A percentile compares a stretch with the other conserved stretches of the same genome.
phyloP scores from a whole-genome alignment of 1,140 invertebrate species.

The Caenorhabditis briggsae region DNA sequence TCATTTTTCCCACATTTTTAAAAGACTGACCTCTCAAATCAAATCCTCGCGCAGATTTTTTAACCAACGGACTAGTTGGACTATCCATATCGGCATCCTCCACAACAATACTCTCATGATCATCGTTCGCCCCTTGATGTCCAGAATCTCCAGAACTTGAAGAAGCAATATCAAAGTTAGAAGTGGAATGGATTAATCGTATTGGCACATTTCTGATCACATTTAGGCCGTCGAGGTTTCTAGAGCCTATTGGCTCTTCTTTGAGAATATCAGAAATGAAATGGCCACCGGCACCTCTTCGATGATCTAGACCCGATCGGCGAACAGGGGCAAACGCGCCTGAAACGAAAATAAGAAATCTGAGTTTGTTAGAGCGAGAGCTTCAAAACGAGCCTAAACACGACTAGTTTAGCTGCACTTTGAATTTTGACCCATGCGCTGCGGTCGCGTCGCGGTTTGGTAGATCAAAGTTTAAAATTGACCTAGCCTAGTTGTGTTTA shows the following conservation, averaged over 20 bases:
- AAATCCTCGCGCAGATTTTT: constrained; percentile 26
- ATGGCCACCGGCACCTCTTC: neutral
- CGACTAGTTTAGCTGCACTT: too few relatives aligned
- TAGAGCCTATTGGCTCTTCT: neutral
- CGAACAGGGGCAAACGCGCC: constrained; percentile 58
- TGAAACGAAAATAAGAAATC: neutral
- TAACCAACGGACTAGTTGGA: constrained; percentile 54
- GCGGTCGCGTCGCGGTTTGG: too few relatives aligned
- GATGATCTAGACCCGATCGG: neutral
- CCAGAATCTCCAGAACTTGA: constrained; percentile 28
- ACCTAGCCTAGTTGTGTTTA: too few relatives aligned
- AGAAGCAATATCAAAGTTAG: neutral
- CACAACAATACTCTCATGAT: constrained; percentile 46
- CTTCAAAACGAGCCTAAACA: too few relatives aligned
- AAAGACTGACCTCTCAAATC: constrained; percentile 27
- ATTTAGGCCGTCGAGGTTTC: neutral
- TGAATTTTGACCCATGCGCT: too few relatives aligned
- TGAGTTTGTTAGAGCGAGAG: too few relatives aligned
- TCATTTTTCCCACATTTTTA: too few relatives aligned
- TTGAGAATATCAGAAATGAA: constrained; percentile 21
- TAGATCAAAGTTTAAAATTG: too few relatives aligned
- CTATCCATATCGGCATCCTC: constrained; percentile 57
- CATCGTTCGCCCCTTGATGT: constrained; percentile 5
- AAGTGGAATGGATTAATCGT: neutral
- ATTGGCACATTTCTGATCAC: constrained; percentile 31